These are phyloP conservation scores for Cepphus grylle DNA, from an alignment of 2,113 vertebrate species.

Conservation along the genomic window DNA sequence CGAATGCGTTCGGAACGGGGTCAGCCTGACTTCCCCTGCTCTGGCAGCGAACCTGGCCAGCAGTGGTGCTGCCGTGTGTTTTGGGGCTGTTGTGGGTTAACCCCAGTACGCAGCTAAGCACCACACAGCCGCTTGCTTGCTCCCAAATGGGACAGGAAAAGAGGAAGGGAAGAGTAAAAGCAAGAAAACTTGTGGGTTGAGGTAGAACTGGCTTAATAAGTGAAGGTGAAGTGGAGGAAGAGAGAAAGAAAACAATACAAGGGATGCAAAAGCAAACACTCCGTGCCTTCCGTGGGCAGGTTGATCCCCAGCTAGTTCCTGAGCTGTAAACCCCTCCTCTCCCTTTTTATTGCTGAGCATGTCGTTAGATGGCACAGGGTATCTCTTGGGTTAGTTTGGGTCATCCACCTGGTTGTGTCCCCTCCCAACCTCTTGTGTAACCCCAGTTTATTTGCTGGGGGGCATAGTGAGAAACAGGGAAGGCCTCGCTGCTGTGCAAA, in stretches of 20 bases:
- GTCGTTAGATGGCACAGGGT: not conserved
- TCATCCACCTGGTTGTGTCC: not conserved
- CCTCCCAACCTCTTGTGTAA: not conserved
- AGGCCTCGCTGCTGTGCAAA: not conserved
- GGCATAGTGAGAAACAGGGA: not conserved
- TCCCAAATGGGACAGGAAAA: not conserved
- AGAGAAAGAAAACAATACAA: not conserved
- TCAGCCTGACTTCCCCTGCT: not conserved
- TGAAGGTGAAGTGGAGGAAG: not conserved
- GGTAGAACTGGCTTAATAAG: not conserved
- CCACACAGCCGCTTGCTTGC: not conserved
- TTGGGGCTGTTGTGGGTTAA: not conserved
- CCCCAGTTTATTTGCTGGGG: not conserved
- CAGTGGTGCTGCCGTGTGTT: not conserved
- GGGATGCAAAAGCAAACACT: not conserved
- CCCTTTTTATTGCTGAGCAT: not conserved
- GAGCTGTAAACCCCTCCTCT: not conserved
- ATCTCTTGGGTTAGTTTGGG: not conserved
- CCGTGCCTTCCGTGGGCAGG: fast-evolving
- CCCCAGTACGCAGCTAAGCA: not conserved
- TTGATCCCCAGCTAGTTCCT: not conserved
- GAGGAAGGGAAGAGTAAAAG: not conserved
- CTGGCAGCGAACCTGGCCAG: not conserved
- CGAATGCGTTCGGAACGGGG: not conserved
- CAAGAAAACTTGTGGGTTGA: not conserved